A percentile compares a stretch with the other conserved stretches of the same genome.
Evolutionary conservation across 2,797 vertebrate species (phyloP).

Genomic region (Myioborus melanocephalus): DNA sequence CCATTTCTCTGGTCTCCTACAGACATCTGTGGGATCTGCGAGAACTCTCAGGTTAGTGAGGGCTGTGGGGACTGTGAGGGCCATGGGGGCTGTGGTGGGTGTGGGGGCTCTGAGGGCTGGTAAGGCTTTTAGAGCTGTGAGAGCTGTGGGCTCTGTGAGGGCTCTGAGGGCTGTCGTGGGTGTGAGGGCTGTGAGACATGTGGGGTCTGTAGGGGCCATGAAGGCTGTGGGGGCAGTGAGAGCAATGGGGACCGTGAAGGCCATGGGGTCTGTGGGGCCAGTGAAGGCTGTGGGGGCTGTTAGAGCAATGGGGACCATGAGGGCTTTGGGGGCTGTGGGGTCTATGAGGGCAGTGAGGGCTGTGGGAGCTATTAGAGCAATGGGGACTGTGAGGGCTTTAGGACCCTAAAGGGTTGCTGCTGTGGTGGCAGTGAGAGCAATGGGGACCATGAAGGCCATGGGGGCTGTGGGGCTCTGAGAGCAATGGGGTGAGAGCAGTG

Average conservation of each 20-base stretch:
- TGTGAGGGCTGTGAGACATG: not conserved
- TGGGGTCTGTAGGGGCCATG: fast-evolving
- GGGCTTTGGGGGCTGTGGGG: too few species aligned
- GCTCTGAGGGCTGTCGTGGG: not conserved
- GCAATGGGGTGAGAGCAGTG: too few species aligned
- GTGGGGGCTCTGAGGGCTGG: fast-evolving
- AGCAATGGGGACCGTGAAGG: fast-evolving
- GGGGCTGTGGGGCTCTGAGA: not conserved
- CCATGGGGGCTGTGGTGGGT: not conserved
- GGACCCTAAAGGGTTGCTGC: too few species aligned
- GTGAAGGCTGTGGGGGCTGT: not conserved
- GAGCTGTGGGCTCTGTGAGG: fast-evolving
- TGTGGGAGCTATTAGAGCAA: too few species aligned
- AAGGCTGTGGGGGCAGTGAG: fast-evolving
- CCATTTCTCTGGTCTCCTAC: not conserved
- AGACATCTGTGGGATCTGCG: fast-evolving
- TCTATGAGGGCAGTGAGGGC: fast-evolving
- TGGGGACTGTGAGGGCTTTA: not conserved
- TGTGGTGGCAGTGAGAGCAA: too few species aligned
- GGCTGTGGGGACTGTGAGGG: too few species aligned
- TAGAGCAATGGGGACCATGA: fast-evolving
- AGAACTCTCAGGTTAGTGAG: not conserved
- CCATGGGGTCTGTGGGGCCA: fast-evolving
- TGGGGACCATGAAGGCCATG: too few species aligned
- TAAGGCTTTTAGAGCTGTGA: fast-evolving